These are phyloP conservation scores for Penaeus vannamei DNA, from an alignment of 1,140 invertebrate genomes.

Conservation along the genomic window DNA sequence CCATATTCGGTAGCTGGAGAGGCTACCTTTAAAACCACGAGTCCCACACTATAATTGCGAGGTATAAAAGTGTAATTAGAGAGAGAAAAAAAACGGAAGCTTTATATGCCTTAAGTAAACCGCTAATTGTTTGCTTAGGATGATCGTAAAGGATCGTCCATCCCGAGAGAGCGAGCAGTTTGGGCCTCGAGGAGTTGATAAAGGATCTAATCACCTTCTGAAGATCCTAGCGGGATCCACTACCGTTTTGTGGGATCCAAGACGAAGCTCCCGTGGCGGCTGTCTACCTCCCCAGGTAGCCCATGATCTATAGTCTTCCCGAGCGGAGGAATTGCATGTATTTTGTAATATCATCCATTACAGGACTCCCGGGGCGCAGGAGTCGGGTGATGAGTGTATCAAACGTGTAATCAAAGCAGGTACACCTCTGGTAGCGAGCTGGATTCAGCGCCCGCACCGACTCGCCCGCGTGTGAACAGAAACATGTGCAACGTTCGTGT, in stretches of 20 bases:
- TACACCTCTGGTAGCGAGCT: no score
- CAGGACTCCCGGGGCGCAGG: background rate
- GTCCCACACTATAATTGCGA: slow-evolving; percentile 9
- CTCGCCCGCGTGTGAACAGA: no score
- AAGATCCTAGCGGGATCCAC: slow-evolving; percentile 12
- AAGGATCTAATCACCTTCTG: no score
- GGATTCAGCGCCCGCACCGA: no score
- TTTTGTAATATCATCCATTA: slow-evolving; percentile 37
- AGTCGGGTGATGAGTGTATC: slow-evolving; percentile 9
- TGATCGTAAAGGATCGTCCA: no score
- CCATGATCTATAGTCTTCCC: slow-evolving; percentile 1
- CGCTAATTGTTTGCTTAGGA: no score
- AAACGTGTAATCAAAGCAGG: background rate
- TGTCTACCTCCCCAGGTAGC: slow-evolving; percentile 31
- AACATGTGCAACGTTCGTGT: no score
- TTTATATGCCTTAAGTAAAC: no score
- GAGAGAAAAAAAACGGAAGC: background rate
- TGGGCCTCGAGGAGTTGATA: no score
- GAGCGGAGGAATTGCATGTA: slow-evolving; percentile 25
- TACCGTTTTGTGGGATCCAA: slow-evolving; percentile 28
- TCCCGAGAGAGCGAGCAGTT: no score
- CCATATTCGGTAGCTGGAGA: slow-evolving; percentile 18
- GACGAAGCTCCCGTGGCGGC: background rate
- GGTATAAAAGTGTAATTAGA: slow-evolving; percentile 28
- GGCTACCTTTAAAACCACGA: background rate